Conservation (phyloP, 2,888 invertebrate genomes). For the Lepidochitona cinerea region DNA sequence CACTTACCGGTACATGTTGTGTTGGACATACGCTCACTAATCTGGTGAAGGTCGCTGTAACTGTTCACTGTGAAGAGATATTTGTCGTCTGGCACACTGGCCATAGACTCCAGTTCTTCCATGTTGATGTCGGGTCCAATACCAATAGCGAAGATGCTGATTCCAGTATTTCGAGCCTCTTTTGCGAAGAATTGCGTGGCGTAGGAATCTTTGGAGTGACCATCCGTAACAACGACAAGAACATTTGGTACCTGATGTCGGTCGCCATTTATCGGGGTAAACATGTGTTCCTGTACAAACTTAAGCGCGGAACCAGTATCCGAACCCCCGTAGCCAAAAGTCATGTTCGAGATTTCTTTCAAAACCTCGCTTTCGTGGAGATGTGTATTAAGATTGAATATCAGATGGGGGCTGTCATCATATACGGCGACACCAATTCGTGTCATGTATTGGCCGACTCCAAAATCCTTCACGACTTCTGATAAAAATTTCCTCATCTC, state of each 20-base stretch:
- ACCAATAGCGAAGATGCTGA: background rate
- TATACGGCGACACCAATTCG: background rate
- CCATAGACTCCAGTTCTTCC: background rate
- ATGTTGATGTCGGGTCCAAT: background rate
- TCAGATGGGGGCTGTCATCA: background rate
- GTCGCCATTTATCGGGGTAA: background rate
- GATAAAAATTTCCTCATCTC: background rate
- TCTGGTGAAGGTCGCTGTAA: background rate
- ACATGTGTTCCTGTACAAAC: background rate
- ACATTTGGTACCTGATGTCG: background rate
- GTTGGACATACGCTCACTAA: background rate
- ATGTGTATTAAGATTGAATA: background rate
- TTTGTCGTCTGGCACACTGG: background rate
- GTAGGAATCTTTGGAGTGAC: background rate
- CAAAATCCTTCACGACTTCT: background rate
- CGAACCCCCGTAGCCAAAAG: background rate
- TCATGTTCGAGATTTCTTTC: background rate
- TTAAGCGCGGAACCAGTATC: background rate
- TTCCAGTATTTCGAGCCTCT: background rate
- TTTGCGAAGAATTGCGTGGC: background rate
- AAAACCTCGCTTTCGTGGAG: background rate
- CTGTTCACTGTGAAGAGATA: background rate
- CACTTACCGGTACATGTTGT: background rate
- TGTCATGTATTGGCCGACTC: background rate
- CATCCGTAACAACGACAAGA: background rate